Conservation (phyloP, 2,888 invertebrate genomes). For the Kuschelorhynchus macadamiae region DNA sequence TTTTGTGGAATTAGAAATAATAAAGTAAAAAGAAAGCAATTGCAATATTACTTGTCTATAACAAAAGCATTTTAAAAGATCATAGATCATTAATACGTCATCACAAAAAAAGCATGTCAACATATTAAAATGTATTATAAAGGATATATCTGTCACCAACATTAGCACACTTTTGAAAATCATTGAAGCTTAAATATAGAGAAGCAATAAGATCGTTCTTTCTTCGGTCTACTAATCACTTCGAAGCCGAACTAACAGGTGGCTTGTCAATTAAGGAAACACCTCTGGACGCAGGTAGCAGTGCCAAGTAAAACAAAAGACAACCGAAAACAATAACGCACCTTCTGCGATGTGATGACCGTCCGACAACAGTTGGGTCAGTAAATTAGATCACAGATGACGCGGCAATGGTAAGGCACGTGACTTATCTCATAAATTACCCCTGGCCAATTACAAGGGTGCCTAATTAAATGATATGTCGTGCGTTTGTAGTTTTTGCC, state of each 20-base stretch:
- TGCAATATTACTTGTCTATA: too few relatives aligned
- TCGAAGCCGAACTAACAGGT: conserved; percentile 32
- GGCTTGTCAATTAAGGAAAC: conserved; percentile 42
- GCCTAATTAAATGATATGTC: conserved; percentile 49
- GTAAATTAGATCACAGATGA: conserved; percentile 65
- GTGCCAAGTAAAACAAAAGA: conserved; percentile 38
- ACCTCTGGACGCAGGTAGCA: conserved; percentile 43
- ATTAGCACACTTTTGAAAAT: conserved; percentile 15
- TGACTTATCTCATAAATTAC: conserved; percentile 55
- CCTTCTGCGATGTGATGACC: conserved; percentile 37
- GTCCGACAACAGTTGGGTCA: conserved; percentile 59
- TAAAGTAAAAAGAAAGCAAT: too few relatives aligned
- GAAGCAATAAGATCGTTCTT: conserved; percentile 12
- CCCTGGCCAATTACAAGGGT: conserved; percentile 43
- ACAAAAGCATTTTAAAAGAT: too few relatives aligned
- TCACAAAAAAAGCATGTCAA: neutral
- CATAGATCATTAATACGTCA: too few relatives aligned
- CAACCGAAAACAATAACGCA: conserved; percentile 44
- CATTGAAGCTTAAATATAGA: conserved; percentile 9
- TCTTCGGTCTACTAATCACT: conserved; percentile 27
- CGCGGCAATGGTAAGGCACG: conserved; percentile 64
- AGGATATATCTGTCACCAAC: conserved; percentile 3
- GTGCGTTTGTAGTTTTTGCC: conserved; percentile 34
- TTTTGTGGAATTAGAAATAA: too few relatives aligned
- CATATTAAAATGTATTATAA: neutral